Evolutionary conservation across 2,113 vertebrate genomes (phyloP), one percentile per base, ranked within the genome.

Genomic region (Ranitomeya imitator): DNA sequence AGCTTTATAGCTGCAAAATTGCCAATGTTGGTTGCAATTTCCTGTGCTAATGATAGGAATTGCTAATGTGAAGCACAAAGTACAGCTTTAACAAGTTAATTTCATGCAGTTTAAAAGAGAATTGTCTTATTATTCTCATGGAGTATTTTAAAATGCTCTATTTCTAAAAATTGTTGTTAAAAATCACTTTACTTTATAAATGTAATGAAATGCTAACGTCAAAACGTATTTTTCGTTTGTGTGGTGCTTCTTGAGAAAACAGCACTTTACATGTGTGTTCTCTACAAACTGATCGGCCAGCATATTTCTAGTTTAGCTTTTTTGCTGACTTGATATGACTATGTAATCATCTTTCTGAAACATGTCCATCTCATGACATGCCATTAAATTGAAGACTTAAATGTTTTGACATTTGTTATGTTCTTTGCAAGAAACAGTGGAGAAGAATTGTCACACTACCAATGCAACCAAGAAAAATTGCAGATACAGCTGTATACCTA

Each of bases 341-440:
- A 63, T 52, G 45, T 80, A 79, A 31, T 63, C 85, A 86, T 55
- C 79, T 78, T 45, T 55, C 6, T 79, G 23, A 23, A n/a, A 55
- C 51, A 8, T 79, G 85, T 79, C 61, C 0, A 54, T 86, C 76
- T 79, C 60, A 55, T 79, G 23, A 52, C 76, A 7, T 54, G 51
- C n/a, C 14, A 65, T 77, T 86, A 60, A 79, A 21, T 7, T 86
- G 60, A 86, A 86, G 61, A 60, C 31, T 69, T 67, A 18, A 86
- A 86, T 52, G 55, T 67, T 79, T 86, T 86, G 85, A 86, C 85
- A 79, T 60, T 21, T 79, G 60, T 67, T 37, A 21, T 59, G 14
- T 23, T 54, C 21, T 78, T 14, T 55, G 61, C 45, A 55, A 85
- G 6, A 73, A 73, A 31, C 18, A 55, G 6, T 55, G 52, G 60